phyloP scores from a whole-genome alignment of 2,888 invertebrate species.

The Dasysyrphus tricinctus region DNA sequence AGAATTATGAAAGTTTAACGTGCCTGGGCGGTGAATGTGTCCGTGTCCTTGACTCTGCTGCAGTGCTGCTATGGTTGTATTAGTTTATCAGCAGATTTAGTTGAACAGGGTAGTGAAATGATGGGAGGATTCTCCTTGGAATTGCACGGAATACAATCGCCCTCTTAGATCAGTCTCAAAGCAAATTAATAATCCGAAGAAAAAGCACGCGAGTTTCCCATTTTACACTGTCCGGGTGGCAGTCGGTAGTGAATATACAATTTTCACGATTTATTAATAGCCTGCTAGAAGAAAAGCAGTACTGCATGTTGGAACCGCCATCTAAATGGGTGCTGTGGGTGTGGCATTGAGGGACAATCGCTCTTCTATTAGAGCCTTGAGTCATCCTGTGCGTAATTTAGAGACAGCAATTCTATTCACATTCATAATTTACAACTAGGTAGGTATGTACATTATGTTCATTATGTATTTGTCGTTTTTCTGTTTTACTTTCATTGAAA shows the following conservation, averaged over 20 bases:
- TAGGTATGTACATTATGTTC: too few species aligned
- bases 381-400: slow-evolving; percentile 63
- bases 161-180: slow-evolving; percentile 51
- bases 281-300: slow-evolving; percentile 10
- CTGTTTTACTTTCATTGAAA: too few species aligned
- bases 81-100: slow-evolving; percentile 3
- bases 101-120: slow-evolving; percentile 8
- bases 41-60: slow-evolving; percentile 63
- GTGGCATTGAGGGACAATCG: slow-evolving; percentile 58
- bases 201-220: slow-evolving; percentile 62
- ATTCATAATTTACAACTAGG: slow-evolving; percentile 8
- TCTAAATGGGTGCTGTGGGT: slow-evolving; percentile 40
- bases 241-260: slow-evolving; percentile 22
- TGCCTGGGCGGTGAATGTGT: slow-evolving; percentile 31
- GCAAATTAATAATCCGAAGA: slow-evolving; percentile 24
- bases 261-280: slow-evolving; percentile 65
- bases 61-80: slow-evolving; percentile 18
- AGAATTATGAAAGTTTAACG: slow-evolving; percentile 32
- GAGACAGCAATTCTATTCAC: background rate
- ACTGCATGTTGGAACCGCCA: background rate
- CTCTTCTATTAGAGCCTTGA: slow-evolving; percentile 54
- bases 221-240: slow-evolving; percentile 41
- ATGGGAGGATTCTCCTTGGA: slow-evolving; percentile 23
- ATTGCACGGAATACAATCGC: slow-evolving; percentile 38
- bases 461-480: background rate